Evolutionary conservation across 37 sponge, comb jelly and placozoan species (phyloP).

Genomic region (Beroe forskalii): DNA sequence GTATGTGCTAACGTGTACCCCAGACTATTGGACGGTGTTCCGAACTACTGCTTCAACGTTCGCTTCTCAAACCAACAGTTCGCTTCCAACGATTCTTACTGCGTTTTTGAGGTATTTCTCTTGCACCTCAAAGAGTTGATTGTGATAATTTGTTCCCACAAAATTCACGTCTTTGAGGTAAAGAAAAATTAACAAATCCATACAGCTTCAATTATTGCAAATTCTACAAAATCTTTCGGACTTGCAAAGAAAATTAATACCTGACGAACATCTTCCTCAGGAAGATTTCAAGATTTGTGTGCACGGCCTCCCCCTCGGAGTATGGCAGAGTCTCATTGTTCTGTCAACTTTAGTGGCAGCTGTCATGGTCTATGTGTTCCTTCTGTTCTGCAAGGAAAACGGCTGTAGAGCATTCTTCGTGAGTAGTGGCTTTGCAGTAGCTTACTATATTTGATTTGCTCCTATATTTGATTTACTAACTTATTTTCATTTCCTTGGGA

Average conservation of each 20-base stretch:
- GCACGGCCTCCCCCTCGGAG: constrained; percentile 14
- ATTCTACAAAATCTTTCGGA: no score
- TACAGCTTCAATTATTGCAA: no score
- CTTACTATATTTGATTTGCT: no score
- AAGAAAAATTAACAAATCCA: no score
- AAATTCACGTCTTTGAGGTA: no score
- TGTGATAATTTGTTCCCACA: no score
- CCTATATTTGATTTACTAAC: no score
- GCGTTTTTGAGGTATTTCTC: constrained; percentile 22
- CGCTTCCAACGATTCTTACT: not conserved
- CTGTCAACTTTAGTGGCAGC: not conserved
- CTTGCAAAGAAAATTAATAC: no score
- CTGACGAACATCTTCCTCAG: no score
- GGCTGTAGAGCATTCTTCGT: not conserved
- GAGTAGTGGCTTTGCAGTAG: not conserved
- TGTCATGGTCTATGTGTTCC: not conserved
- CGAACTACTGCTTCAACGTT: constrained; percentile 43
- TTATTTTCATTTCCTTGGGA: no score
- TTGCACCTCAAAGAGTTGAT: no score
- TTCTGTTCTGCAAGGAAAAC: not conserved
- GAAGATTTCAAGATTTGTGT: constrained; percentile 39
- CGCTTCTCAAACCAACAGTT: not conserved
- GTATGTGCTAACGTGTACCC: constrained; percentile 17
- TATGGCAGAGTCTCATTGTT: constrained; percentile 33
- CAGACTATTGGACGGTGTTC: constrained; percentile 4